Conservation (phyloP, 23 tunicate genomes). For the Styela plicata region DNA sequence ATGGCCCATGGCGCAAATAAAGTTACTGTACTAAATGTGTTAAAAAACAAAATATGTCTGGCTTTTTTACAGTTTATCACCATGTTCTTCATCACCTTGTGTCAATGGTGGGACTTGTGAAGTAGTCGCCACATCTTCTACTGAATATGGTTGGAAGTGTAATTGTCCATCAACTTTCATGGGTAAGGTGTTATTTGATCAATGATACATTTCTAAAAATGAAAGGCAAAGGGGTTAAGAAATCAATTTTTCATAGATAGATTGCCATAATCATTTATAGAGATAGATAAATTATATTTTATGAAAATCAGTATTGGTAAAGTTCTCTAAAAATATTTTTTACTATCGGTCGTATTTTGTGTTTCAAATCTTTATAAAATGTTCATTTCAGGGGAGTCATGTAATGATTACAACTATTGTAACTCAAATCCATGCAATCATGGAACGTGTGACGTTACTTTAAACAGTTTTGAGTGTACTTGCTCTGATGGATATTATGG, state of each 20-base stretch:
- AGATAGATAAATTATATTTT: too few species aligned
- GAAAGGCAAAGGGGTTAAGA: too few species aligned
- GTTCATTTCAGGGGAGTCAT: slow-evolving; percentile 25
- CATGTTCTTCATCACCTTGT: slow-evolving; percentile 26
- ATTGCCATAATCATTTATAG: too few species aligned
- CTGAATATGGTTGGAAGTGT: slow-evolving; percentile 10
- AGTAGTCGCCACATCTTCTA: not conserved
- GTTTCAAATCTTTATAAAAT: too few species aligned
- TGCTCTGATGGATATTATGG: slow-evolving; percentile 54
- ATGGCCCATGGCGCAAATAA: too few species aligned
- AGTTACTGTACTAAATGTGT: too few species aligned
- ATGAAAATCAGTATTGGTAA: not conserved
- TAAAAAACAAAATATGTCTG: too few species aligned
- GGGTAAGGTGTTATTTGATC: too few species aligned
- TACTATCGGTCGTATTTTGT: too few species aligned
- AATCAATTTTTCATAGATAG: too few species aligned
- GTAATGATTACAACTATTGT: slow-evolving; percentile 35
- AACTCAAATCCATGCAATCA: slow-evolving; percentile 40
- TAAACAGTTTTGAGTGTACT: slow-evolving; percentile 28
- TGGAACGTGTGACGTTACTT: slow-evolving; percentile 38
- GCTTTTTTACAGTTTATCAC: slow-evolving; percentile 6
- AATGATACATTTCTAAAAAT: too few species aligned
- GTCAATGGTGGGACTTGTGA: slow-evolving; percentile 12
- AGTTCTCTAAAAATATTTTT: too few species aligned
- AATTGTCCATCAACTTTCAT: slow-evolving; percentile 3